Percentiles rank a stretch among this genome's conserved stretches.
phyloP scores from a whole-genome alignment of 2,113 vertebrate genomes.

The Oophaga pumilio region DNA sequence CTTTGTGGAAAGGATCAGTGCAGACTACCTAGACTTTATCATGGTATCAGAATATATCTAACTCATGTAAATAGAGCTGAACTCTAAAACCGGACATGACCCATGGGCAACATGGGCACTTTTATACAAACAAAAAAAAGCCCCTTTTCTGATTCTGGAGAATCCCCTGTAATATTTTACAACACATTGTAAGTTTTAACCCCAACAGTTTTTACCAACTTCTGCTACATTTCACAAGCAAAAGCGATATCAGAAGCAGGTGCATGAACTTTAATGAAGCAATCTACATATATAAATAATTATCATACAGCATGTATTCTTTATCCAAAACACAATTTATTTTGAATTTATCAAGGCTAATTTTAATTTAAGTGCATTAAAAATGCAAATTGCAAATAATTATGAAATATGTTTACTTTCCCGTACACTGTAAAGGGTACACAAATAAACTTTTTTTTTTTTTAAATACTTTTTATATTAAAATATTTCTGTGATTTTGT shows the following conservation, averaged over 20 bases:
- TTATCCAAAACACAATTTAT: constrained; percentile 8
- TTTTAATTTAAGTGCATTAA: constrained; percentile 11
- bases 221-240: not conserved
- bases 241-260: constrained; percentile 28
- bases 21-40: too few relatives aligned
- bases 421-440: not conserved
- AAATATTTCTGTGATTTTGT: not conserved
- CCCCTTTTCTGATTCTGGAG: not conserved
- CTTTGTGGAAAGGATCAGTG: not conserved
- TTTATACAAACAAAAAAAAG: not conserved
- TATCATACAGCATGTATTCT: constrained; percentile 45
- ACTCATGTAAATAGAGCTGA: not conserved
- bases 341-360: not conserved
- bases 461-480: not conserved
- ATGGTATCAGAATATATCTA: too few relatives aligned
- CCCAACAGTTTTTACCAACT: not conserved
- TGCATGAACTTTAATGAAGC: constrained; percentile 12
- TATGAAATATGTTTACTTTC: constrained; percentile 2
- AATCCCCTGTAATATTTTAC: not conserved
- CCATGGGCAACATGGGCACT: not conserved
- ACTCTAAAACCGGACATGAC: not conserved
- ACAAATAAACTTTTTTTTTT: not conserved
- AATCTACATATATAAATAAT: constrained; percentile 56
- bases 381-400: not conserved
- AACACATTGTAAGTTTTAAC: not conserved